Conservation (phyloP, 2,113 vertebrate genomes). For the Thymallus thymallus region DNA sequence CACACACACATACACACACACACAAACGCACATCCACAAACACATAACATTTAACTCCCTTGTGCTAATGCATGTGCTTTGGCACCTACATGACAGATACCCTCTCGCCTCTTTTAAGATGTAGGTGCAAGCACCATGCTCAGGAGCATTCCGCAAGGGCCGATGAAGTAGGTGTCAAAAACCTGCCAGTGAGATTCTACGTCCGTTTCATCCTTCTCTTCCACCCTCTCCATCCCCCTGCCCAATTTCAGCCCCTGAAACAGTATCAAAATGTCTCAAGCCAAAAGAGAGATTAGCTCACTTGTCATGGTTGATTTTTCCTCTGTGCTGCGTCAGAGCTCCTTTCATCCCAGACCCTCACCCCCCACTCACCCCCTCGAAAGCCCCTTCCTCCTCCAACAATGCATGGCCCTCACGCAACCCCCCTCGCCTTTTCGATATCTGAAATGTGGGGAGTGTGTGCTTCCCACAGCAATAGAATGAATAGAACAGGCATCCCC, state of each 20-base stretch:
- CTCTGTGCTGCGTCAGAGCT: conserved; percentile 37
- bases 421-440: conserved; percentile 40
- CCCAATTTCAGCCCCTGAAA: conserved; percentile 23
- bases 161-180: conserved; percentile 30
- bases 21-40: neutral
- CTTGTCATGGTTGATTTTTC: conserved; percentile 10
- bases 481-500: too few relatives aligned
- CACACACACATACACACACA: neutral
- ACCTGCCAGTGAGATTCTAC: neutral
- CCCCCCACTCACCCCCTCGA: conserved; percentile 1
- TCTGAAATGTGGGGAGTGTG: conserved; percentile 44
- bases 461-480: conserved; percentile 7
- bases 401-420: conserved; percentile 54
- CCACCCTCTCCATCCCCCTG: conserved; percentile 3
- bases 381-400: conserved; percentile 51
- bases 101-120: conserved; percentile 20
- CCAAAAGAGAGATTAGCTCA: conserved; percentile 8
- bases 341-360: conserved; percentile 43
- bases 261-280: neutral
- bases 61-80: conserved; percentile 47
- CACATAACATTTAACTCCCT: conserved; percentile 26
- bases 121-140: conserved; percentile 42
- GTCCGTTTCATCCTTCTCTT: neutral
- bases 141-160: conserved; percentile 42
- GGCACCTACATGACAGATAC: conserved; percentile 41